phyloP scores from a whole-genome alignment of 2,888 invertebrate species.

The Villa cingulata region DNA sequence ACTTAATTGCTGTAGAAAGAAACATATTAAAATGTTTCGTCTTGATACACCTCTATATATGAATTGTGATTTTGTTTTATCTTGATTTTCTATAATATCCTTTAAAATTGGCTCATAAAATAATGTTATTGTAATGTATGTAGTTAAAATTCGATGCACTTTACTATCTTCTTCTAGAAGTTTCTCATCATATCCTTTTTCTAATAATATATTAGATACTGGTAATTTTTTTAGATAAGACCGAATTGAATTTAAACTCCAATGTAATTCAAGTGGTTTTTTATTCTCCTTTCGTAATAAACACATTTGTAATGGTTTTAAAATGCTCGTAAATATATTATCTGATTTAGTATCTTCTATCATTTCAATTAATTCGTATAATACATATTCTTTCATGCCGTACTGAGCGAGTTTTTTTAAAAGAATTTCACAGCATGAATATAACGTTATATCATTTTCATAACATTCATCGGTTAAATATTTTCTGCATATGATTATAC shows the following conservation, averaged over 20 bases:
- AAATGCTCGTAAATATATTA: conserved; percentile 49
- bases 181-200: conserved; percentile 44
- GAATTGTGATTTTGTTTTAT: conserved; percentile 20
- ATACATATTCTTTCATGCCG: conserved; percentile 57
- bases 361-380: conserved; percentile 66
- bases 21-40: conserved; percentile 44
- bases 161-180: conserved; percentile 49
- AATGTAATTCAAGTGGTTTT: conserved; percentile 40
- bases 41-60: conserved; percentile 22
- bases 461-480: conserved; percentile 44
- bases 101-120: conserved; percentile 53
- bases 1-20: conserved; percentile 55
- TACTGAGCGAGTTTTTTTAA: conserved; percentile 45
- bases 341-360: conserved; percentile 57
- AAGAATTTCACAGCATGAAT: conserved; percentile 50
- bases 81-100: conserved; percentile 7
- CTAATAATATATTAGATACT: conserved; percentile 41
- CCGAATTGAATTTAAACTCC: conserved; percentile 55
- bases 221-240: conserved; percentile 47
- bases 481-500: conserved; percentile 42
- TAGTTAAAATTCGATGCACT: conserved; percentile 43
- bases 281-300: conserved; percentile 25
- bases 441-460: conserved; percentile 41
- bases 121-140: conserved; percentile 45
- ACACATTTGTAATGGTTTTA: conserved; percentile 51